Evolutionary conservation across 2,888 invertebrate species (phyloP).

Genomic region (Synergus japonicus): DNA sequence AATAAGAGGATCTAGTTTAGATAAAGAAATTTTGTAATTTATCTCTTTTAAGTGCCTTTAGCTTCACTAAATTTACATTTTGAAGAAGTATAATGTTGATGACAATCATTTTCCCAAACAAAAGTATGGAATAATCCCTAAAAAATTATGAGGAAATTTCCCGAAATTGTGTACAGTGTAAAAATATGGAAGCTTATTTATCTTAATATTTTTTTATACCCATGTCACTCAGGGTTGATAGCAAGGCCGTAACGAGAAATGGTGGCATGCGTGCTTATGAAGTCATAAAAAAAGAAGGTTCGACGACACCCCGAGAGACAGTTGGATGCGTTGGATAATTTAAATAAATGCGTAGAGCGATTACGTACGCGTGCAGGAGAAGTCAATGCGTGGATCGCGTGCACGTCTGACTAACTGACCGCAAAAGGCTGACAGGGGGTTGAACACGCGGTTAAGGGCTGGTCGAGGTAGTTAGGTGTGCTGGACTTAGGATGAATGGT

Average conservation of each 20-base stretch:
- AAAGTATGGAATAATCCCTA: too few species aligned
- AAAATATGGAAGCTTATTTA: neutral
- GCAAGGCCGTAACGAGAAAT: neutral
- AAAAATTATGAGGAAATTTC: too few species aligned
- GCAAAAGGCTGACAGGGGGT: slow-evolving; percentile 61
- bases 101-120: too few species aligned
- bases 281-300: slow-evolving; percentile 2
- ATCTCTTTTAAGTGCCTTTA: neutral
- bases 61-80: too few species aligned
- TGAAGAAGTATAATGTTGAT: too few species aligned
- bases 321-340: slow-evolving; percentile 65
- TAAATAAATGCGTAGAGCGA: slow-evolving; percentile 64
- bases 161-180: neutral
- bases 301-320: slow-evolving; percentile 47
- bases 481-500: slow-evolving; percentile 50
- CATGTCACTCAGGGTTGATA: neutral
- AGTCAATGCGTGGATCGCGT: slow-evolving; percentile 74
- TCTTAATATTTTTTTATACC: neutral
- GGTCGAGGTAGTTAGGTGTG: slow-evolving; percentile 61
- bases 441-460: slow-evolving; percentile 65
- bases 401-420: slow-evolving; percentile 73
- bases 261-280: slow-evolving; percentile 3
- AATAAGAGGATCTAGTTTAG: neutral
- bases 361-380: slow-evolving; percentile 57
- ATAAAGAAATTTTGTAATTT: neutral